Percentiles rank a stretch among this genome's conserved stretches.
phyloP scores from a whole-genome alignment of 2,888 invertebrate species.

The Drosophila lacicola region DNA sequence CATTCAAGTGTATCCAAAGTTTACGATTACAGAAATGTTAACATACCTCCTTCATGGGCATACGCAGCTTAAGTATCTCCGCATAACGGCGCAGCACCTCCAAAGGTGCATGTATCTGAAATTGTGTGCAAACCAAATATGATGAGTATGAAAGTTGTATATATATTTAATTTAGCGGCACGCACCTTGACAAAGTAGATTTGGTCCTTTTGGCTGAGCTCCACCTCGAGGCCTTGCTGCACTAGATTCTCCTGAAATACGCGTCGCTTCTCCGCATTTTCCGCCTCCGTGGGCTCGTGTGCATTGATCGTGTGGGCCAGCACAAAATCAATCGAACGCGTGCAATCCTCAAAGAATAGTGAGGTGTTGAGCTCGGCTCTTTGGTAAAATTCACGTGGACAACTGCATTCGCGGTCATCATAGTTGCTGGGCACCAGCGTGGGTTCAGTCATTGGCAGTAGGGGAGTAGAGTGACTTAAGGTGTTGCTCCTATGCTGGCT shows the following conservation, averaged over 20 bases:
- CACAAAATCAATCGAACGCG: conserved; percentile 91
- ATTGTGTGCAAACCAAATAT: not conserved
- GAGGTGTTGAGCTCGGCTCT: conserved; percentile 83
- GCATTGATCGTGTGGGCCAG: conserved; percentile 90
- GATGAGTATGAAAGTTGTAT: not conserved
- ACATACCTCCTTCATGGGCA: conserved; percentile 96
- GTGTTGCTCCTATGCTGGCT: conserved; percentile 22
- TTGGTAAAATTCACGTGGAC: conserved; percentile 70
- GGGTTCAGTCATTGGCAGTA: conserved; percentile 78
- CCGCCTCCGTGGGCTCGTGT: conserved; percentile 84
- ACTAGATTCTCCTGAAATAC: conserved; percentile 90
- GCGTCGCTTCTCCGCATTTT: conserved; percentile 86
- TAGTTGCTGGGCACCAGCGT: conserved; percentile 47
- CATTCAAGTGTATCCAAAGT: not conserved
- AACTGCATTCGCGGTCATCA: conserved; percentile 76
- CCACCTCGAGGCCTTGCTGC: conserved; percentile 91
- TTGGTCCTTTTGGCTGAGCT: conserved; percentile 88
- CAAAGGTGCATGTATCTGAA: conserved; percentile 93
- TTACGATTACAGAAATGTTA: not conserved
- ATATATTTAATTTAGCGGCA: not conserved
- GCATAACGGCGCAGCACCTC: conserved; percentile 94
- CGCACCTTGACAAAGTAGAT: conserved; percentile 91
- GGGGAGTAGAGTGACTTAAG: conserved; percentile 44
- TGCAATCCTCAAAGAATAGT: conserved; percentile 89
- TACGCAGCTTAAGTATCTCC: conserved; percentile 95